Evolutionary conservation across 2,797 vertebrate genomes (phyloP), one percentile per base, ranked within the genome.

Genomic region (Valencia hispanica): DNA sequence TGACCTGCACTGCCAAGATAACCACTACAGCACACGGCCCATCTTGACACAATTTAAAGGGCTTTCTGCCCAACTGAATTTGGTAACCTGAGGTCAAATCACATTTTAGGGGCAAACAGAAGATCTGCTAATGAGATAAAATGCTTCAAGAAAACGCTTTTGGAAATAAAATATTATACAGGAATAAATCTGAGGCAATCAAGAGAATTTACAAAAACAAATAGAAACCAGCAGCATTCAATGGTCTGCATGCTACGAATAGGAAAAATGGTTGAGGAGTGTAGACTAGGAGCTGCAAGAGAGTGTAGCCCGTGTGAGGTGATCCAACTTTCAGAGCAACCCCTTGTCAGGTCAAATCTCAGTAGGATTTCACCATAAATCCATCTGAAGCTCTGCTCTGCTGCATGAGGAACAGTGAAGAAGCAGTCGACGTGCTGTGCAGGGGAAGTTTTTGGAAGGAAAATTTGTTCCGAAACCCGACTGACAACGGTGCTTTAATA

Each of bases 341-440:
- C 72, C 66, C 79, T 71, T 86, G 92, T 93, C 90, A 89, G 88
- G 90, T 89, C 84, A 79, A 78, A 91, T 92, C 79, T 92, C 80
- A 17, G 74, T 81, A 88, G 80, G 81, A 85, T 83, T 87, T 90
- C 84, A 80, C 83, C 84, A 89, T 36, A 76, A 87, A 82, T 85
- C 81, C 17, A 6, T 82, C 84, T 82, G 34, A 30, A 80, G 85
- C 83, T 73, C 82, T 57, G 51, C 51, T 2, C 76, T 75, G 84
- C 61, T 79, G 85, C 43, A 75, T 77, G 70, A 85, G 80, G 84
- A 85, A 78, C 55, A 72, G 81, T 87, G 79, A 47, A 45, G 59
- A 57, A 57, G 80, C 73, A 73, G 82, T 51, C 69, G 25, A 70
- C 79, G 83, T 47, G 80, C 63, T 80, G 78, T 61, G 74, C 36